A percentile compares a stretch with the other conserved stretches of the same genome.
Evolutionary conservation across 2,888 invertebrate species (phyloP).

Genomic region (Drosophila ustulata): DNA sequence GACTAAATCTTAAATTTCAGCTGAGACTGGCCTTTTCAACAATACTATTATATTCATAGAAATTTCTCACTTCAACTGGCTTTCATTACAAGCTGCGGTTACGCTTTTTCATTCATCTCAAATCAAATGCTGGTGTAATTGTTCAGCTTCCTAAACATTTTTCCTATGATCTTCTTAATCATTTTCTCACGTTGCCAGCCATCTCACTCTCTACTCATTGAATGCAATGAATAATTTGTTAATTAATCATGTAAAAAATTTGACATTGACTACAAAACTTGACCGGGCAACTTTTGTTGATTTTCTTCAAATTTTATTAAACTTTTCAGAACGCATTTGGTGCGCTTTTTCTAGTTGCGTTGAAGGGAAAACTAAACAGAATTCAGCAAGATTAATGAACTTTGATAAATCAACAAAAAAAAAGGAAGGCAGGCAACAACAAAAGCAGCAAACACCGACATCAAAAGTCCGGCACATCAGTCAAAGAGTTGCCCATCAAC

Average conservation of each 20-base stretch:
- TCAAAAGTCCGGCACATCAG: slow-evolving; percentile 50
- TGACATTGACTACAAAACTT: slow-evolving; percentile 45
- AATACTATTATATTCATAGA: background rate
- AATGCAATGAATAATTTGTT: slow-evolving; percentile 79
- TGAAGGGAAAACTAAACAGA: slow-evolving; percentile 43
- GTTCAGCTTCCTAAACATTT: slow-evolving; percentile 1
- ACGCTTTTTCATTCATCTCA: background rate
- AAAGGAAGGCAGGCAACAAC: slow-evolving; percentile 22
- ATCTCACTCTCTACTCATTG: background rate
- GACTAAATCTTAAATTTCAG: too few species aligned
- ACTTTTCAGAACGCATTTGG: slow-evolving; percentile 61
- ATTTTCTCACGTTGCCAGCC: slow-evolving; percentile 64
- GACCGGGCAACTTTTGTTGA: slow-evolving; percentile 44
- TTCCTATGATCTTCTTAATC: slow-evolving; percentile 16
- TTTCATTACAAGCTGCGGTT: background rate
- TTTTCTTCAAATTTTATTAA: slow-evolving; percentile 56
- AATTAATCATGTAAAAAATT: slow-evolving; percentile 75
- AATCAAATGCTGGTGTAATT: background rate
- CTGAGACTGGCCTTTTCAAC: too few species aligned
- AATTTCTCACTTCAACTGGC: background rate
- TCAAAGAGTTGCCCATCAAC: slow-evolving; percentile 27
- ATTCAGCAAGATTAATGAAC: slow-evolving; percentile 81
- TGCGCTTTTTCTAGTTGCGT: slow-evolving; percentile 53
- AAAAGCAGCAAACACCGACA: slow-evolving; percentile 50
- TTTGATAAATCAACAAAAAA: slow-evolving; percentile 69